Conservation (phyloP, 2,888 invertebrate genomes). For the Philereme vetulata region DNA sequence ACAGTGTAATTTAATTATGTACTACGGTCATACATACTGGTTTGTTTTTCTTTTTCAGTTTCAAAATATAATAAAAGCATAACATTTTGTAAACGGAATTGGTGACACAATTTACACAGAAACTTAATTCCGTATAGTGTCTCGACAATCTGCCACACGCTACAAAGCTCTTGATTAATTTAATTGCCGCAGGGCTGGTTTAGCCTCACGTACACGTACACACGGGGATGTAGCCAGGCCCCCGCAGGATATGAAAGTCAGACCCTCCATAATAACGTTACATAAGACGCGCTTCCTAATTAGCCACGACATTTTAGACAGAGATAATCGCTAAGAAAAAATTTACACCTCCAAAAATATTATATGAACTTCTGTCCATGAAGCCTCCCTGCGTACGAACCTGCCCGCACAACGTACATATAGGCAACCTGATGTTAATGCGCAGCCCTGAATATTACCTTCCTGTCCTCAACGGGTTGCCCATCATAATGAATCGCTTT, state of each 20-base stretch:
- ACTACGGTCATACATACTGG: too few relatives aligned
- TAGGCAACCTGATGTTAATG: slow-evolving; percentile 30
- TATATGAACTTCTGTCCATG: not conserved
- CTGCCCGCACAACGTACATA: slow-evolving; percentile 14
- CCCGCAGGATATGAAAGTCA: slow-evolving; percentile 2
- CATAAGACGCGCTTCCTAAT: not conserved
- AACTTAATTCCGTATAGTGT: slow-evolving; percentile 43
- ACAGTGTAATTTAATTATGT: too few relatives aligned
- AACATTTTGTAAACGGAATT: slow-evolving; percentile 25
- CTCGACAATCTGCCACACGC: slow-evolving; percentile 46
- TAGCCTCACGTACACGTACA: slow-evolving; percentile 38
- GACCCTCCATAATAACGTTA: not conserved
- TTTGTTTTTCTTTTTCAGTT: not conserved
- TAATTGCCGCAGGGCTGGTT: slow-evolving; percentile 44
- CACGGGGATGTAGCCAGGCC: slow-evolving; percentile 25
- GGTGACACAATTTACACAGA: slow-evolving; percentile 35
- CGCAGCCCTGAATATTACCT: slow-evolving; percentile 36
- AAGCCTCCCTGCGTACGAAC: not conserved
- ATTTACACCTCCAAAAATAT: not conserved
- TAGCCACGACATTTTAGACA: not conserved
- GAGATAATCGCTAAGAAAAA: not conserved
- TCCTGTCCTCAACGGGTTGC: slow-evolving; percentile 39
- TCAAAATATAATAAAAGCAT: slow-evolving; percentile 28
- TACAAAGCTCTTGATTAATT: slow-evolving; percentile 54
- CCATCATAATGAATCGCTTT: slow-evolving; percentile 39